Evolutionary conservation across 2,797 vertebrate species (phyloP), one percentile per base, ranked within the genome.

Genomic region (Phaenicophaeus curvirostris): DNA sequence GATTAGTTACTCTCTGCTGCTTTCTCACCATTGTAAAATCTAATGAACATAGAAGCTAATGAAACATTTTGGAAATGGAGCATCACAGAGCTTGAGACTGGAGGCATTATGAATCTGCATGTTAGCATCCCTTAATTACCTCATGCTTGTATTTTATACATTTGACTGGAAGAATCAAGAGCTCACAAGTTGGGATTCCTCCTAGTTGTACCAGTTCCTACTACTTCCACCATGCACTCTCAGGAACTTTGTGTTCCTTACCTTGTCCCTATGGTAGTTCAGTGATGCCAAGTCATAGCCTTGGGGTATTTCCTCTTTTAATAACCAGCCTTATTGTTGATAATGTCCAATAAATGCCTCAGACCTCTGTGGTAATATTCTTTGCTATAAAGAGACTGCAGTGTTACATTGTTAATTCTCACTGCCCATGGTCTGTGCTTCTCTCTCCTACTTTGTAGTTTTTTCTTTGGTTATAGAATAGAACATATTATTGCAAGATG

Each of bases 21-120:
- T 85, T 92, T 90, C 85, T 89, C 68, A 37, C 46, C 37, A 61
- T 82, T 88, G 86, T 94, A 95, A 96, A 93, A 94, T 89, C 63
- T 90, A 93, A 94, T 96, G 89, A 61, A 85, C 46, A 4, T 42
- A 92, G 88, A 87, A 96, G 55, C 77, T 95, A 92, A 85, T 96
- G 89, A 79, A 95, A 90, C 54, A 63, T 69, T 87, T 94, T 96
- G 75, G 46, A 95, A 95, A 92, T 81, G 35, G 50, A 93, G 77
- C 73, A 48, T 79, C 72, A 58, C 33, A 74, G 67, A 81, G 19
- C 68, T 94, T 75, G 73, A 92, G 51, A n/a, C 55, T 74, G 39
- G 18, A 62, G 89, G 30, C 10, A 0, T 94, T 93, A 54, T 41
- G 62, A 58, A 85, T 89, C 74, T 4, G 2, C 0, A 0, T 55